A percentile compares a stretch with the other conserved stretches of the same genome.
These are phyloP conservation scores for Proterorhinus semilunaris DNA, from an alignment of 2,113 vertebrate genomes.

Conservation along the genomic window DNA sequence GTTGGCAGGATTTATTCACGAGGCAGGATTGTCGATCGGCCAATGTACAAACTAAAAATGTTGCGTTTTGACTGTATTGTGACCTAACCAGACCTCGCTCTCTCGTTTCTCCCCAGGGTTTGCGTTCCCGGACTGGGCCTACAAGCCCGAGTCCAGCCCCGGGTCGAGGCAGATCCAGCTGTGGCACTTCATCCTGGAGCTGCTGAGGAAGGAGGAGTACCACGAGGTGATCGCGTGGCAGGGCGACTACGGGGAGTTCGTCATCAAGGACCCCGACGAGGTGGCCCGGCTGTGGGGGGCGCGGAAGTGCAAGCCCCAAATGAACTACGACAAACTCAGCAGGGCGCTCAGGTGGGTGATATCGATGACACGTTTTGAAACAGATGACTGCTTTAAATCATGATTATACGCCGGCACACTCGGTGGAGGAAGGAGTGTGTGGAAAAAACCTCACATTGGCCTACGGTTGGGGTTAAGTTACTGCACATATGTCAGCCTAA, in stretches of 20 bases:
- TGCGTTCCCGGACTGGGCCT: slow-evolving; percentile 91
- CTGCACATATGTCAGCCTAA: no score
- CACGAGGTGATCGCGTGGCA: slow-evolving; percentile 93
- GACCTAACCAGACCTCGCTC: background rate
- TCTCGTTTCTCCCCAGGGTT: slow-evolving; percentile 74
- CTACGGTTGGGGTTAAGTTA: no score
- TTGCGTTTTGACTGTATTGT: no score
- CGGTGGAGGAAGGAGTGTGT: no score
- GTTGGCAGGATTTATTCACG: no score
- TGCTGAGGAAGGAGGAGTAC: slow-evolving; percentile 87
- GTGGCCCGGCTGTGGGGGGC: slow-evolving; percentile 89
- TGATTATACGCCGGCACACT: no score
- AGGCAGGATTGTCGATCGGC: no score
- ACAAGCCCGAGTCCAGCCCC: slow-evolving; percentile 89
- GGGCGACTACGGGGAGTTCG: slow-evolving; percentile 91
- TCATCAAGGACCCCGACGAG: slow-evolving; percentile 90
- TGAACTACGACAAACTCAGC: slow-evolving; percentile 93
- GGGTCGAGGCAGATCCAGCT: slow-evolving; percentile 92
- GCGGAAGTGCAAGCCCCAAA: slow-evolving; percentile 90
- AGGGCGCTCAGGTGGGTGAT: slow-evolving; percentile 77
- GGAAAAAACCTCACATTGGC: no score
- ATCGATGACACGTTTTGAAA: no score
- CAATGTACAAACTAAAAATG: no score
- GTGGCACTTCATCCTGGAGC: slow-evolving; percentile 92
- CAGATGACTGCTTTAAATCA: no score